Evolutionary conservation across 2,113 vertebrate genomes (phyloP), one percentile per base, ranked within the genome.

Genomic region (Henicopernis longicauda): DNA sequence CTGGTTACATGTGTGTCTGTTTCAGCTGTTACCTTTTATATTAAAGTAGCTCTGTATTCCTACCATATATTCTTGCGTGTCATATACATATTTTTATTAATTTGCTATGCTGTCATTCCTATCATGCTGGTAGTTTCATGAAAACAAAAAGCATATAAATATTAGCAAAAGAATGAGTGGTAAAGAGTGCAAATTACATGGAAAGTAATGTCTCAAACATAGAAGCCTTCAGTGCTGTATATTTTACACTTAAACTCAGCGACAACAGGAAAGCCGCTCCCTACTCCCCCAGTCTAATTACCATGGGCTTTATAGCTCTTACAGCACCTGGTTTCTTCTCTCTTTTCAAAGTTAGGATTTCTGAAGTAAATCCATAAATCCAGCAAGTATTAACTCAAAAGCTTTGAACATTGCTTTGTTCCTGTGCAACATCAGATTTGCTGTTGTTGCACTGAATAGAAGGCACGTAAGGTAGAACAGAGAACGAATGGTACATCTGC

Each of bases 311-410:
- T 89, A 79, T 72, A 89, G 40, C 44, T 96, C 49, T 55, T 93
- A 57, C 27, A 84, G 63, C 88, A 92, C 77, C 86, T 97, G 95
- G 73, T 89, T 93, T 72, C 70, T 69, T 63, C 62, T 71, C 9
- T 62, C 15, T 31, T 84, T 82, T 90, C 29, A 69, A 89, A 81
- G 59, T 45, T 27, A 90, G 18, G 31, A 55, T 82, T 61, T 66
- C 49, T 83, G 52, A 78, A 71, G 38, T 55, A 87, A 91, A 71
- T 95, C 88, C 86, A 71, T 87, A 96, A 93, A 89, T 42, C 16
- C 78, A 76, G 29, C 81, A 87, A 45, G 21, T 76, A 94, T 76
- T 73, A 94, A 82, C n/a, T 72, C 52, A 79, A 61, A 77, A 92
- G 29, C 55, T 90, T 55, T 58, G 66, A 72, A 65, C n/a, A 52